These are phyloP conservation scores for Peribatodes rhomboidaria DNA, from an alignment of 2,888 invertebrate species.

Conservation along the genomic window DNA sequence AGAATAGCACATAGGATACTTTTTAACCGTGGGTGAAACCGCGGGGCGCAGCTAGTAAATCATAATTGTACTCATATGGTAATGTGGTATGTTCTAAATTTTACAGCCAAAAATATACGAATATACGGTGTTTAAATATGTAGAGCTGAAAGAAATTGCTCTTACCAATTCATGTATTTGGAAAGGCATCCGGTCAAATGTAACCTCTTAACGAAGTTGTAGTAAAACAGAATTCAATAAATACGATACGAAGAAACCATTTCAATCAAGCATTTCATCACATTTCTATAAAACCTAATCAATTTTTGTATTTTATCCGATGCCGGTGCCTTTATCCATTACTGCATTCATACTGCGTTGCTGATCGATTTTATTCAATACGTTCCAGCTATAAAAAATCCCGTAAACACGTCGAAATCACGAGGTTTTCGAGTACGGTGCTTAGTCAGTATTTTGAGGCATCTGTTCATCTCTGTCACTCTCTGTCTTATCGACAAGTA, in stretches of 20 bases:
- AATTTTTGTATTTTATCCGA: conserved; percentile 4
- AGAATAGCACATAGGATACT: too few species aligned
- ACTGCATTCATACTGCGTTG: conserved; percentile 20
- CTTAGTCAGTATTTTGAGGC: background rate
- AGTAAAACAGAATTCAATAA: background rate
- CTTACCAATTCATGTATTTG: background rate
- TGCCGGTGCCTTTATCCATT: conserved; percentile 23
- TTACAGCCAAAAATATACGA: too few species aligned
- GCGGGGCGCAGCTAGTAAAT: too few species aligned
- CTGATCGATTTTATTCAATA: conserved; percentile 32
- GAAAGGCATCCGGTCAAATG: too few species aligned
- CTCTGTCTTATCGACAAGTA: background rate
- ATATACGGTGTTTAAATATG: too few species aligned
- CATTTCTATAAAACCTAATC: conserved; percentile 5
- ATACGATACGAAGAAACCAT: background rate
- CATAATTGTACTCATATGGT: too few species aligned
- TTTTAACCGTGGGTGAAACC: too few species aligned
- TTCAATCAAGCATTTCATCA: conserved; percentile 7
- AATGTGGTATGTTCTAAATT: too few species aligned
- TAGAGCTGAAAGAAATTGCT: too few species aligned
- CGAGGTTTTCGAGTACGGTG: conserved; percentile 1
- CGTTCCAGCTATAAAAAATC: conserved; percentile 23
- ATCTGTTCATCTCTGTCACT: background rate
- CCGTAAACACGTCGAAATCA: conserved; percentile 23
- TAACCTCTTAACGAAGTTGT: too few species aligned